Conservation (phyloP, 2,113 vertebrate species). For the Gnathonemus echidnorhynchus region DNA sequence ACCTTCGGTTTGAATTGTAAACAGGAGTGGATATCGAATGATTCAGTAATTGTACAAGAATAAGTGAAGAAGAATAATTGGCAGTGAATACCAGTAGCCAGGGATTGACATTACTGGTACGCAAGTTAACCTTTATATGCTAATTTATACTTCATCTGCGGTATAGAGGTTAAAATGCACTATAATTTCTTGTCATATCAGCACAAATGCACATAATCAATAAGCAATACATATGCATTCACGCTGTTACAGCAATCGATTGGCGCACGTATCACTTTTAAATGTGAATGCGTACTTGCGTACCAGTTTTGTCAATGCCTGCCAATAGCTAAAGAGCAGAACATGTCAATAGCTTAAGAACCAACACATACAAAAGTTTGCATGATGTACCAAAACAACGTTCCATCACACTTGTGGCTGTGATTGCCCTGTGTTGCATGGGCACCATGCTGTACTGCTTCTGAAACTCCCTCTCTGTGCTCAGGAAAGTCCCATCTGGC, state of each 20-base stretch:
- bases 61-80: background rate
- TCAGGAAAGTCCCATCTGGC: slow-evolving; percentile 98
- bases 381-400: background rate
- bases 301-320: no score
- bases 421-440: background rate
- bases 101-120: background rate
- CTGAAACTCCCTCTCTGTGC: slow-evolving; percentile 25
- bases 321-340: background rate
- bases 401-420: background rate
- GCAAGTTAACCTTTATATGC: no score
- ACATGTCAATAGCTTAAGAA: background rate
- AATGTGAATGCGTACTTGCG: no score
- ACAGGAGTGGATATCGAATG: background rate
- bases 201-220: no score
- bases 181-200: no score
- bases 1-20: background rate
- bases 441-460: background rate
- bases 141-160: no score
- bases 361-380: background rate
- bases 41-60: background rate
- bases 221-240: no score
- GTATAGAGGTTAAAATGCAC: no score
- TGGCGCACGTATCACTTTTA: no score
- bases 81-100: background rate
- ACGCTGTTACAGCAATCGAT: no score